Evolutionary conservation across 2,113 vertebrate species (phyloP), one percentile per base, ranked within the genome.

Genomic region (Brachirus orientalis): DNA sequence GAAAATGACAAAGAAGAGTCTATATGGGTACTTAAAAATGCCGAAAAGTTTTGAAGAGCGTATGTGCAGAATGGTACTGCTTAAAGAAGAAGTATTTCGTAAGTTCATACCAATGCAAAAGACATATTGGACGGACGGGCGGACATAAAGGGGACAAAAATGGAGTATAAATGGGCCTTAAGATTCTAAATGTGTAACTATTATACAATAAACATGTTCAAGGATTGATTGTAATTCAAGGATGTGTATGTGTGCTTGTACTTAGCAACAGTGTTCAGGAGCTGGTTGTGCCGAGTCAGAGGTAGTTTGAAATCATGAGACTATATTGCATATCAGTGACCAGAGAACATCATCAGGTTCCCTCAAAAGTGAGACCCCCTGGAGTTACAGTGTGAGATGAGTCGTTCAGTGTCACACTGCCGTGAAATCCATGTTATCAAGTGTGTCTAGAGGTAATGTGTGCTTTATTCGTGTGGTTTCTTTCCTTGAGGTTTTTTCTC

Each of bases 291-390:
- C 64, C 91, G 89, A 94, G 93, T 96, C 94, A 94, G 96, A 97
- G 96, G 96, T 98, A 96, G 96, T 79, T 94, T 94, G 94, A 93
- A 94, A 91, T 92, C 91, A 91, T 94, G 94, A 94, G 90, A 87
- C 85, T 89, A 90, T 94, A 94, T 94, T 95, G 94, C 94, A 95
- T 70, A 54, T 94, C 89, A 94, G 92, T 92, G 93, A 92, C 83
- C 88, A 90, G 94, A 95, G 94, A 94, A 79, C 85, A 77, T 86
- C 11, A 87, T 94, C 92, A 89, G 82, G 83, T 91, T 91, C 71
- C 62, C 69, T 13, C 61, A 41, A 62, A 60, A 28, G 53, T 35
- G 52, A 63, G 69, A 52, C 50, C 74, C 75, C 48, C 47, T 72
- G 88, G 86, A 79, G 74, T 43, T 88, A 86, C 84, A 88, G 88